A percentile compares a stretch with the other conserved stretches of the same genome.
phyloP scores from a whole-genome alignment of 2,888 invertebrate genomes.

The Scotopteryx bipunctaria region DNA sequence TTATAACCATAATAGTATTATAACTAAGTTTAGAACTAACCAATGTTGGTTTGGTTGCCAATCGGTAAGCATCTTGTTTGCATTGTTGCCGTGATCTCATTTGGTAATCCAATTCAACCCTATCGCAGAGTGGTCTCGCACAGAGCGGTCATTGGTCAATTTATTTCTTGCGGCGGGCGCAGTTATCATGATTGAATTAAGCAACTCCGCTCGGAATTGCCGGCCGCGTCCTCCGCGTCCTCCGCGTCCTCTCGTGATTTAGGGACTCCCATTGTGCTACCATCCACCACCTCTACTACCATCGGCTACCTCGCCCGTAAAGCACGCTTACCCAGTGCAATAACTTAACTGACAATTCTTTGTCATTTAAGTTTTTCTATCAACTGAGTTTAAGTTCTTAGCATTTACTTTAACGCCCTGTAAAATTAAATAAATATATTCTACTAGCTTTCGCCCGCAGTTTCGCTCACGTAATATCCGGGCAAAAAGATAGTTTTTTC shows the following conservation, averaged over 20 bases:
- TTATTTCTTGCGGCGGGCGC: conserved; percentile 77
- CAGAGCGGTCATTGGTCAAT: conserved; percentile 79
- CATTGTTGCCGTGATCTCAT: conserved; percentile 14
- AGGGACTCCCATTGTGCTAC: conserved; percentile 44
- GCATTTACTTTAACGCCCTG: too few relatives aligned
- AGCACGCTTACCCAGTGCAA: conserved; percentile 11
- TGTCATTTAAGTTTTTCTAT: too few relatives aligned
- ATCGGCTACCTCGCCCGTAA: conserved; percentile 8
- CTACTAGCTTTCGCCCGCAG: too few relatives aligned
- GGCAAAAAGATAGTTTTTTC: too few relatives aligned
- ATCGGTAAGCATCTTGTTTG: not conserved
- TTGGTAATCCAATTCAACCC: conserved; percentile 46
- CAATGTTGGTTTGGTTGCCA: not conserved
- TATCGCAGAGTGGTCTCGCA: conserved; percentile 41
- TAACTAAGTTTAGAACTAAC: not conserved
- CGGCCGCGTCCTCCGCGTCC: too few relatives aligned
- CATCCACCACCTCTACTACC: conserved; percentile 24
- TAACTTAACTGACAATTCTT: too few relatives aligned
- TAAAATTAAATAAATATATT: too few relatives aligned
- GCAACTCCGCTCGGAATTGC: conserved; percentile 59
- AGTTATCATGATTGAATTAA: conserved; percentile 83
- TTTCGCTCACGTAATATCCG: too few relatives aligned
- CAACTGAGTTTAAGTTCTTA: too few relatives aligned
- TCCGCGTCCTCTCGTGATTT: conserved; percentile 63
- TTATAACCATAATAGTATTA: too few relatives aligned